Conservation (phyloP, 1,140 invertebrate species). For the Drosophila ercepeae region DNA sequence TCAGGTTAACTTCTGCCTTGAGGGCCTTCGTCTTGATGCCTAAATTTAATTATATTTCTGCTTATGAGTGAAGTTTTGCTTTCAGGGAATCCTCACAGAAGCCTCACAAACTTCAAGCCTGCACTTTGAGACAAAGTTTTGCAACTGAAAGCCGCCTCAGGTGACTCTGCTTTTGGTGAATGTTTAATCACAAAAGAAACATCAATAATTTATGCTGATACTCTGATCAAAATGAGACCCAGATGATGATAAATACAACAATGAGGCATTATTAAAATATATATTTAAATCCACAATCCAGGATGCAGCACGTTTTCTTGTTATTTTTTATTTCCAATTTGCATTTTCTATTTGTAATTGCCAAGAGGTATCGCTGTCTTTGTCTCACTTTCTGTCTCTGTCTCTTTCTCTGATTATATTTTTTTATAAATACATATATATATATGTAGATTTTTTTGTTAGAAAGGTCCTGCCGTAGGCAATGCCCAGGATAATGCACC, state of each 20-base stretch:
- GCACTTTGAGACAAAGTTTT: slow-evolving; percentile 7
- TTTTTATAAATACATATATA: not conserved
- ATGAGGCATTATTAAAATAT: not conserved
- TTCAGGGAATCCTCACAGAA: not conserved
- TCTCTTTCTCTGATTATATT: not conserved
- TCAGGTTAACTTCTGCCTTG: not conserved
- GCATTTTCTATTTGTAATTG: slow-evolving; percentile 1
- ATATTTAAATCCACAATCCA: not conserved
- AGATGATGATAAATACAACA: not conserved
- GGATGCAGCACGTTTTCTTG: not conserved
- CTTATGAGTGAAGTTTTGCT: slow-evolving; percentile 30
- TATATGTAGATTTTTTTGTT: not conserved
- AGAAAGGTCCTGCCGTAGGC: slow-evolving; percentile 47
- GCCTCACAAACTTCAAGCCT: not conserved
- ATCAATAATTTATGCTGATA: not conserved
- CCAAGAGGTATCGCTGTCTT: not conserved
- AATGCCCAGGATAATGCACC: slow-evolving; percentile 56
- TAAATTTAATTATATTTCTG: slow-evolving; percentile 76
- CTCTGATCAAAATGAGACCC: not conserved
- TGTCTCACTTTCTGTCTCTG: not conserved
- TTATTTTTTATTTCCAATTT: not conserved
- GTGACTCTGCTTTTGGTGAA: not conserved
- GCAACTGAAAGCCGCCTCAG: not conserved
- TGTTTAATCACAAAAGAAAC: not conserved
- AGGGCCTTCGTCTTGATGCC: slow-evolving; percentile 8